Evolutionary conservation across 92 coral and sea anemone species (phyloP), one percentile per base, ranked within the genome.

Genomic region (Actinostola sp.): DNA sequence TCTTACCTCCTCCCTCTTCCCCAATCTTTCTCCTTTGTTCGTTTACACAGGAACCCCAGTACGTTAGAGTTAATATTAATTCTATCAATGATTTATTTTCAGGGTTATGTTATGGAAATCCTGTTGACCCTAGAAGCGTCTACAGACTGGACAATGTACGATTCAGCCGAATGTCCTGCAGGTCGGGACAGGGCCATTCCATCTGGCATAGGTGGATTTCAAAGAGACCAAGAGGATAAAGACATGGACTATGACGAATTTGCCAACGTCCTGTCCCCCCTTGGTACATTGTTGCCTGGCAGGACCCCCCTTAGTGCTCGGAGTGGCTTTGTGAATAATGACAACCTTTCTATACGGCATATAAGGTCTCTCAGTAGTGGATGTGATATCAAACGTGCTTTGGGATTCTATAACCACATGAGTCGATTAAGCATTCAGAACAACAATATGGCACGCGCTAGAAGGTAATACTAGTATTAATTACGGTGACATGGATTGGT

Each of bases 101-200:
- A 95, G 99, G 99, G 99, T 17, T 95, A 95, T 61, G 99, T 88
- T 27, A 83, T 95, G 90, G 99, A 95, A 73, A 95, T 95, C 51
- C 81, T 95, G 36, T 68, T 95, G 1, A 95, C 99, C 1, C 79
- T 95, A 19, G 92, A 91, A 66, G 84, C 99, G 0, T 97, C 92
- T 13, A 79, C 92, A 43, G 92, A 91, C 78, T 90, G 97, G 97
- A 80, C 92, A 25, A 73, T 90, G 52, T 69, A 76, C 42, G 97
- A 90, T 34, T 63, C 77, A 14, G 54, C 60, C 28, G 91, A 76
- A 23, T 13, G 57, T 39, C 61, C 76, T n/a, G 84, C 74, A 4
- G 89, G 86, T 11, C 84, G 53, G 63, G 96, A 90, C 29, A 77
- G 77, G 35, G 71, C 63, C 51, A 74, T 80, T 14, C 77, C 75